Evolutionary conservation across 2,113 vertebrate genomes (phyloP).

Genomic region (Urocitellus parryii): DNA sequence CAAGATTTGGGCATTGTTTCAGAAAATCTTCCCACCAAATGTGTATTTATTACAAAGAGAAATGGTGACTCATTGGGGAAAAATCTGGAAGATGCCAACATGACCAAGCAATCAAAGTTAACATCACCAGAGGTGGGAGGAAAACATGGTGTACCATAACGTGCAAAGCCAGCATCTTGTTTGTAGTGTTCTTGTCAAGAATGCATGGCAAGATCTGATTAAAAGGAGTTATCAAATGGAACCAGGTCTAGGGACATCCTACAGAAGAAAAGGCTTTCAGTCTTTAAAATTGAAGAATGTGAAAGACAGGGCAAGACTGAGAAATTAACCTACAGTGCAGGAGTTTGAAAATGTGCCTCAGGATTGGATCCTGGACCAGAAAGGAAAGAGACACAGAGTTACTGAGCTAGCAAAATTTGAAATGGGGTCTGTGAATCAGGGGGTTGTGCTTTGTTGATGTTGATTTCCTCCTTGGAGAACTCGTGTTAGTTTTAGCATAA

Average conservation of each 20-base stretch:
- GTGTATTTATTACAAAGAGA: too few species aligned
- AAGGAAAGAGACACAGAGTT: background rate
- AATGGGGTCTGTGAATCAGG: background rate
- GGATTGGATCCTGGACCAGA: background rate
- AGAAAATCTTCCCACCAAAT: too few species aligned
- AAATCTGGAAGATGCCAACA: background rate
- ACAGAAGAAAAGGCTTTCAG: background rate
- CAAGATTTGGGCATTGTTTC: background rate
- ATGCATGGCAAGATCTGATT: background rate
- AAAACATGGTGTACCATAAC: accelerated
- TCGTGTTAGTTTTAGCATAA: background rate
- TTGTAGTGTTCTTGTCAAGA: background rate
- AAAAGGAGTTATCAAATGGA: background rate
- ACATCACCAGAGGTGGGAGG: background rate
- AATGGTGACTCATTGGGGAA: background rate
- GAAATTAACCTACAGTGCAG: background rate
- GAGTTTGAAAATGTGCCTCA: too few species aligned
- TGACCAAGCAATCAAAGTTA: too few species aligned
- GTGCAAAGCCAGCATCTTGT: background rate
- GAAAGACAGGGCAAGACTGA: background rate
- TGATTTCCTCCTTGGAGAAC: background rate
- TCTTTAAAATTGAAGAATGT: background rate
- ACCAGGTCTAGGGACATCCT: background rate
- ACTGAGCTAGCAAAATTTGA: background rate
- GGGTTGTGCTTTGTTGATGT: too few species aligned